Percentiles rank a stretch among this genome's conserved stretches.
phyloP scores from a whole-genome alignment of 2,888 invertebrate species.

The Suillia variegata region DNA sequence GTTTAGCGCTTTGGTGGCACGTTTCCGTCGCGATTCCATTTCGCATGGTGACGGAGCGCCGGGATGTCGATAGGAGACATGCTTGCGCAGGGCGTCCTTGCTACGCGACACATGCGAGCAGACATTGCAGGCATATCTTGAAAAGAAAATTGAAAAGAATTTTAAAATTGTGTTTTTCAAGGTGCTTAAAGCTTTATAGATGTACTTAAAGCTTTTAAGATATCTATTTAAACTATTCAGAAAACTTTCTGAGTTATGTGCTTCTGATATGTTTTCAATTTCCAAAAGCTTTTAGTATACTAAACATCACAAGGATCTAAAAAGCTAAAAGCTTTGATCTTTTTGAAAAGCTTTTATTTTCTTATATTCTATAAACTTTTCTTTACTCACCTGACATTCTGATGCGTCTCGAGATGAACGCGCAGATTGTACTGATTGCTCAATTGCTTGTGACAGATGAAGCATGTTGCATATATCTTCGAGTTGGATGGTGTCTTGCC shows the following conservation, averaged over 20 bases:
- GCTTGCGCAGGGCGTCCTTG: constrained; percentile 84
- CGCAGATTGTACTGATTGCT: constrained; percentile 90
- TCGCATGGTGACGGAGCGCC: constrained; percentile 62
- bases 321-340: too few species aligned
- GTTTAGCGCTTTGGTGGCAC: constrained; percentile 52
- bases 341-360: too few species aligned
- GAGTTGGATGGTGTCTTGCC: constrained; percentile 58
- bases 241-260: neutral
- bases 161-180: too few species aligned
- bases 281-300: neutral
- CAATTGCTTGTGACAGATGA: constrained; percentile 84
- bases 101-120: constrained; percentile 88
- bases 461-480: constrained; percentile 75
- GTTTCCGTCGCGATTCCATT: constrained; percentile 59
- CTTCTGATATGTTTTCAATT: neutral
- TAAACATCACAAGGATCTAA: too few species aligned
- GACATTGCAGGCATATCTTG: constrained; percentile 80
- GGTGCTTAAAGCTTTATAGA: too few species aligned
- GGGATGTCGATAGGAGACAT: constrained; percentile 86
- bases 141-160: neutral
- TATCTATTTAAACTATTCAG: neutral
- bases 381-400: constrained; percentile 70
- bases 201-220: too few species aligned
- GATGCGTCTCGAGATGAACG: constrained; percentile 90
- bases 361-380: too few species aligned